These are phyloP conservation scores for Zaprionus lineosus DNA, from an alignment of 2,888 invertebrate genomes.

Conservation along the genomic window DNA sequence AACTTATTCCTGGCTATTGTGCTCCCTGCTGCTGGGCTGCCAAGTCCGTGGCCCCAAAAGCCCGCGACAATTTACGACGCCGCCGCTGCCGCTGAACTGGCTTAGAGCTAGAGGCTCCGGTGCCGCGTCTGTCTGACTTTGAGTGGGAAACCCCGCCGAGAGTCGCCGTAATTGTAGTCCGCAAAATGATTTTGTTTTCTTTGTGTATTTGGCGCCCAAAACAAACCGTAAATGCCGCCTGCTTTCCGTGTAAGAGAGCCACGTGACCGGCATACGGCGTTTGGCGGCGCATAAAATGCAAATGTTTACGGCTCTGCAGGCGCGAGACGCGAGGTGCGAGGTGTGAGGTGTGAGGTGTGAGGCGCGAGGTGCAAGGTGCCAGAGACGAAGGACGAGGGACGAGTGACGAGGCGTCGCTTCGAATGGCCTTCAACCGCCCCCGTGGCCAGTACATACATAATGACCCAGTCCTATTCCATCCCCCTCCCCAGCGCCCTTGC, in stretches of 20 bases:
- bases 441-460: constrained; percentile 24
- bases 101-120: constrained; percentile 49
- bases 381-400: too few species aligned
- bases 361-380: too few species aligned
- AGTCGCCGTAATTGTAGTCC: constrained; percentile 44
- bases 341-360: too few species aligned
- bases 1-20: too few species aligned
- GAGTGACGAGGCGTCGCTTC: constrained; percentile 36
- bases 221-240: constrained; percentile 30
- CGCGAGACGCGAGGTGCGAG: too few species aligned
- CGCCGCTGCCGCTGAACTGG: constrained; percentile 38
- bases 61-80: constrained; percentile 57
- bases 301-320: constrained; percentile 60
- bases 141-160: constrained; percentile 15
- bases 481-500: background rate
- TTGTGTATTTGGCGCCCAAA: constrained; percentile 16
- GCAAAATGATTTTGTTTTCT: constrained; percentile 24
- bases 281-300: constrained; percentile 47
- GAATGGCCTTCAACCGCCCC: constrained; percentile 49
- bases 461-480: constrained; percentile 5
- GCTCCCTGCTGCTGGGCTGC: constrained; percentile 24
- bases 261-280: constrained; percentile 57
- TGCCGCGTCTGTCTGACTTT: background rate
- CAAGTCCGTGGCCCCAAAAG: constrained; percentile 32
- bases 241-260: constrained; percentile 42